phyloP scores from a whole-genome alignment of 2,113 vertebrate species.

The Micronisus gabar region DNA sequence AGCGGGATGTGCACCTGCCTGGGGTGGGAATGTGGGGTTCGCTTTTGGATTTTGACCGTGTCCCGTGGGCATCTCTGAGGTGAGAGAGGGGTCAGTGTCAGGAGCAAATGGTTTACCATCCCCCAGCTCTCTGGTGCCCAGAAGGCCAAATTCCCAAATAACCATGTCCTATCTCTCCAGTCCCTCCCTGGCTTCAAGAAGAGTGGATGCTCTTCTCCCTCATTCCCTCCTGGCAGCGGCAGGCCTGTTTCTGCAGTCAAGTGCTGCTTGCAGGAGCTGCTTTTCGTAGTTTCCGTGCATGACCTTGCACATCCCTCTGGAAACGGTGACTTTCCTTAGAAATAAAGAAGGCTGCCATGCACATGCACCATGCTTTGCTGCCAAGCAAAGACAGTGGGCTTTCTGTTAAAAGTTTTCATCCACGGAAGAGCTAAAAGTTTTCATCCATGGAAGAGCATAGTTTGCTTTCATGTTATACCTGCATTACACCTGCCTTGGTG shows the following conservation, averaged over 20 bases:
- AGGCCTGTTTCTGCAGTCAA: background rate
- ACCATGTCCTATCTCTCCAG: accelerated
- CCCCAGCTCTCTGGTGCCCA: background rate
- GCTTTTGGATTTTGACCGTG: background rate
- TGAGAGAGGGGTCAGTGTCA: background rate
- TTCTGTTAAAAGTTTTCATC: background rate
- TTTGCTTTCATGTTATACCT: background rate
- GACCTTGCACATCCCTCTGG: background rate
- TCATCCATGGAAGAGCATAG: background rate
- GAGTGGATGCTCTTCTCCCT: accelerated
- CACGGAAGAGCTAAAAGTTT: background rate
- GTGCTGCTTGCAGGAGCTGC: background rate
- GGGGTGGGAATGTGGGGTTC: background rate
- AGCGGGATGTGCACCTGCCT: accelerated
- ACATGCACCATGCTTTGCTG: accelerated
- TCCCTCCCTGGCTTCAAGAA: background rate
- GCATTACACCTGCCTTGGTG: no score
- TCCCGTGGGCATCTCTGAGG: background rate
- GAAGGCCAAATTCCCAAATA: background rate
- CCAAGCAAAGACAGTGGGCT: background rate
- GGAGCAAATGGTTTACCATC: background rate
- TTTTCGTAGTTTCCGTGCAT: background rate
- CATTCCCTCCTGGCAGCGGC: background rate
- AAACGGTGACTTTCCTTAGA: background rate
- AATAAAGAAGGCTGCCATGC: background rate